phyloP scores from a whole-genome alignment of 2,797 vertebrate genomes.

The Sebastes itinus region DNA sequence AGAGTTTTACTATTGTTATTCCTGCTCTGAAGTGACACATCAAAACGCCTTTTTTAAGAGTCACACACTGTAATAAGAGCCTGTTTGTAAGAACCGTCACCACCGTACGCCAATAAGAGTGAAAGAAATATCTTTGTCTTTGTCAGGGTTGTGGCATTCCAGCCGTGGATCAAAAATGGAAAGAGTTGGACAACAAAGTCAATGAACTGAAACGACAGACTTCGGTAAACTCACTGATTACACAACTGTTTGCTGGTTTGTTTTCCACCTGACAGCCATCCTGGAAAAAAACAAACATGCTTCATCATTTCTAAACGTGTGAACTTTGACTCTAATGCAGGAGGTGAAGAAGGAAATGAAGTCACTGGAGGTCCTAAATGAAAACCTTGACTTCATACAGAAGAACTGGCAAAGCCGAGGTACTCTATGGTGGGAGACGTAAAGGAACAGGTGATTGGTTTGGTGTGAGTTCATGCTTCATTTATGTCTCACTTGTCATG shows the following conservation, averaged over 20 bases:
- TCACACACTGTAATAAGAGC: background rate
- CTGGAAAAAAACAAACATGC: background rate
- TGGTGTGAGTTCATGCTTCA: background rate
- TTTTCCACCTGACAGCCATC: background rate
- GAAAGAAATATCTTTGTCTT: background rate
- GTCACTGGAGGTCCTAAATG: constrained; percentile 38
- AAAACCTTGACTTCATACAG: constrained; percentile 38
- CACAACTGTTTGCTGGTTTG: background rate
- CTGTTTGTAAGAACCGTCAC: background rate
- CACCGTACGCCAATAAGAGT: background rate
- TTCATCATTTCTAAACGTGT: background rate
- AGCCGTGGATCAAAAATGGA: constrained; percentile 1
- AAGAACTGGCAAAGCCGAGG: constrained; percentile 36
- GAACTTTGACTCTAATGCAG: constrained; percentile 31
- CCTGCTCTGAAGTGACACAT: background rate
- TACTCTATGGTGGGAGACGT: background rate
- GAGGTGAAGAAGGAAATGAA: constrained; percentile 39
- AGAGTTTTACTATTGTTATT: background rate
- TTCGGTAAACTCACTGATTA: constrained; percentile 37
- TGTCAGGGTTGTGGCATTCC: constrained; percentile 1
- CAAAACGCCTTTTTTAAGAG: background rate
- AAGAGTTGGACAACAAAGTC: constrained; percentile 38
- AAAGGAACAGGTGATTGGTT: background rate
- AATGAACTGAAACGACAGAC: constrained; percentile 18
- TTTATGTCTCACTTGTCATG: background rate